phyloP scores from a whole-genome alignment of 1,140 invertebrate genomes.

The Eriocheir sinensis region DNA sequence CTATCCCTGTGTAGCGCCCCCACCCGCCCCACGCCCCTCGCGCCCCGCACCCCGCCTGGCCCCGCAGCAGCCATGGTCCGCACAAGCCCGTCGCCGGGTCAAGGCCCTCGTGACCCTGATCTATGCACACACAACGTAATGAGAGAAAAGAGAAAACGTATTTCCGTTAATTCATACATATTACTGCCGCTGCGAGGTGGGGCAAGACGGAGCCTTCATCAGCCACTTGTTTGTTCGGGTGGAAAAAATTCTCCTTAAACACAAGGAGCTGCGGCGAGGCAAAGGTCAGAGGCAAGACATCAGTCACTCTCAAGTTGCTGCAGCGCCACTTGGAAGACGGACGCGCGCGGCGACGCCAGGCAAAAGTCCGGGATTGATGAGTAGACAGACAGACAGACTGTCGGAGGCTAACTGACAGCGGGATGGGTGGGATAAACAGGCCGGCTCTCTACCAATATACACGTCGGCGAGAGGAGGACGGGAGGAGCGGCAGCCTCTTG shows the following conservation, averaged over 20 bases:
- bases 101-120: neutral
- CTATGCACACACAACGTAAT: neutral
- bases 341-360: conserved; percentile 35
- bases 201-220: neutral
- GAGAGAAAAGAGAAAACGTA: neutral
- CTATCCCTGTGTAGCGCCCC: too few relatives aligned
- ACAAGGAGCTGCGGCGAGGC: conserved; percentile 25
- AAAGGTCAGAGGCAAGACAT: conserved; percentile 61
- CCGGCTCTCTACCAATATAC: conserved; percentile 37
- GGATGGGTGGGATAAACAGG: conserved; percentile 58
- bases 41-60: neutral
- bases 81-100: neutral
- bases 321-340: conserved; percentile 64
- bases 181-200: neutral
- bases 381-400: conserved; percentile 65
- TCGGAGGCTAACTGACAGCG: conserved; percentile 47
- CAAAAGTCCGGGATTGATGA: conserved; percentile 62
- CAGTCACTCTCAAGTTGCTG: conserved; percentile 67
- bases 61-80: neutral
- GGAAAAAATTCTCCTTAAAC: conserved; percentile 33
- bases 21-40: too few relatives aligned
- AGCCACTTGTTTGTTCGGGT: neutral
- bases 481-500: neutral
- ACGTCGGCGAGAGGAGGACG: neutral
- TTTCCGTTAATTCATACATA: neutral